Evolutionary conservation across 2,113 vertebrate genomes (phyloP).

Genomic region (Ceuthmochares aereus): DNA sequence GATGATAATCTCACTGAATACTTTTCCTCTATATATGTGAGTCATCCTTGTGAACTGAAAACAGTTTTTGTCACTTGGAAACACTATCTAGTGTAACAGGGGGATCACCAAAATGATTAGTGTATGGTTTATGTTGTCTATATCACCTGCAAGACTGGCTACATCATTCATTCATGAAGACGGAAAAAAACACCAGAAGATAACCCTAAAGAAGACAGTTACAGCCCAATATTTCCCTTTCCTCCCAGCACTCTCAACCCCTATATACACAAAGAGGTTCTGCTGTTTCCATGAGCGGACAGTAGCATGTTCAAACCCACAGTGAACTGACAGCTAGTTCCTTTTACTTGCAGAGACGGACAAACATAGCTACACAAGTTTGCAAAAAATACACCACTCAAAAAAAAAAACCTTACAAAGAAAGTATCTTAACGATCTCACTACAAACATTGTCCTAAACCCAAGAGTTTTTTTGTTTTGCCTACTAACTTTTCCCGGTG

Average conservation of each 20-base stretch:
- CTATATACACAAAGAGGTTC: not conserved
- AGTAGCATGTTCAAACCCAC: not conserved
- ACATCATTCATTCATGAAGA: not conserved
- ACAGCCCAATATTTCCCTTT: not conserved
- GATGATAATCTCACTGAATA: not conserved
- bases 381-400: not conserved
- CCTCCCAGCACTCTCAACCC: not conserved
- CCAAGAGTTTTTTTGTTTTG: not conserved
- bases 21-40: not conserved
- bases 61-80: not conserved
- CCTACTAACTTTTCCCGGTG: not conserved
- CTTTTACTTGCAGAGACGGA: not conserved
- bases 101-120: not conserved
- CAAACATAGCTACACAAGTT: not conserved
- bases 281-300: not conserved
- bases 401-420: not conserved
- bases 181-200: not conserved
- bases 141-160: not conserved
- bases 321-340: not conserved
- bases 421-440: not conserved
- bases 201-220: not conserved
- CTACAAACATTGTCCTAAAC: not conserved
- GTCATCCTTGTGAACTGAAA: not conserved
- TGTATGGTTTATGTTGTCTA: accelerated
- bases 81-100: not conserved